A percentile compares a stretch with the other conserved stretches of the same genome.
These are phyloP conservation scores for Nasonia giraulti DNA, from an alignment of 1,140 invertebrate species.

Conservation along the genomic window DNA sequence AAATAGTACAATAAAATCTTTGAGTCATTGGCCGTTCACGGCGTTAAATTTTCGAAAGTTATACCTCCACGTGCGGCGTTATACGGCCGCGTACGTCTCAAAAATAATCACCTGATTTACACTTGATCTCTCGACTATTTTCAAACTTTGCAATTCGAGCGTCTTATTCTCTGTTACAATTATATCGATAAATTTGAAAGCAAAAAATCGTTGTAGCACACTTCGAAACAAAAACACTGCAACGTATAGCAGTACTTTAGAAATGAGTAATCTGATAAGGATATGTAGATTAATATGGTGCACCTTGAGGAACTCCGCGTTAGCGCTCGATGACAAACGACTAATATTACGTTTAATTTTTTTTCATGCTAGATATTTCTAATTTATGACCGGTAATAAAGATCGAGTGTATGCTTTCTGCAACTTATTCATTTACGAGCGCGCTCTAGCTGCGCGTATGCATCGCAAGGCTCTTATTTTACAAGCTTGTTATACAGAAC, in stretches of 20 bases:
- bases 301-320: background rate
- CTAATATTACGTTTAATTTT: background rate
- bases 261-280: no score
- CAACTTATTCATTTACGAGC: background rate
- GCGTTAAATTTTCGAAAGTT: background rate
- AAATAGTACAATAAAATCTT: constrained; percentile 5
- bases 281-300: background rate
- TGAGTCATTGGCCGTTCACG: background rate
- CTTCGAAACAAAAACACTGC: no score
- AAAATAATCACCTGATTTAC: background rate
- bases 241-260: background rate
- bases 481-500: background rate
- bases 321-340: constrained; percentile 22
- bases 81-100: background rate
- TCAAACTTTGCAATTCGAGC: background rate
- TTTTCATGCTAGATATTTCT: constrained; percentile 14
- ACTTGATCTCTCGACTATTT: background rate
- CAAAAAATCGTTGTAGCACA: no score
- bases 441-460: background rate
- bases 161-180: background rate
- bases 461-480: background rate
- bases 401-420: background rate
- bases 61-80: background rate
- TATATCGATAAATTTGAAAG: background rate
- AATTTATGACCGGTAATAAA: constrained; percentile 20